A percentile compares a stretch with the other conserved stretches of the same genome.
These are phyloP conservation scores for Dryobates pubescens DNA, from an alignment of 2,797 vertebrate genomes.

Conservation along the genomic window DNA sequence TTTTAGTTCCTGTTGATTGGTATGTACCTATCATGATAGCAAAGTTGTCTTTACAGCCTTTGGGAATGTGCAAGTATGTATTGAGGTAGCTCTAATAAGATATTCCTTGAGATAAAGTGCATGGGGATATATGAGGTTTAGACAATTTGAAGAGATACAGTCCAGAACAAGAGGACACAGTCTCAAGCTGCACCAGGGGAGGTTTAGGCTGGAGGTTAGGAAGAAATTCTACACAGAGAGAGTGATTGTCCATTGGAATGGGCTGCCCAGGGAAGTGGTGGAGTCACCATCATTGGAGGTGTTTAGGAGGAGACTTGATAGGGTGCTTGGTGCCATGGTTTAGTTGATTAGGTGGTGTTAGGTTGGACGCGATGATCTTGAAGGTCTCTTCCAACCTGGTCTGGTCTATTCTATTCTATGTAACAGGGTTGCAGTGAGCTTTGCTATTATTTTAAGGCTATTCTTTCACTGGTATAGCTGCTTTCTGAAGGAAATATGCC, in stretches of 20 bases:
- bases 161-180: too few species aligned
- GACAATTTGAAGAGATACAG: not conserved
- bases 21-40: not conserved
- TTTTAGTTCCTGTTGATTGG: conserved; percentile 56
- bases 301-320: too few species aligned
- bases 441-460: not conserved
- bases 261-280: too few species aligned
- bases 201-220: too few species aligned
- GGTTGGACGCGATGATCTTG: too few species aligned
- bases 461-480: conserved; percentile 1
- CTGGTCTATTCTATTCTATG: not conserved
- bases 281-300: too few species aligned
- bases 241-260: too few species aligned
- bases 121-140: not conserved
- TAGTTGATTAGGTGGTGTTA: too few species aligned
- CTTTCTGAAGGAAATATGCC: not conserved
- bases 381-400: too few species aligned
- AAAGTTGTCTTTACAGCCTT: not conserved
- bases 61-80: not conserved
- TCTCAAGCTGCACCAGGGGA: too few species aligned
- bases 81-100: not conserved
- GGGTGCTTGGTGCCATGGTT: too few species aligned
- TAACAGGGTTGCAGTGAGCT: not conserved
- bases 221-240: too few species aligned
- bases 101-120: not conserved